Conservation (phyloP, 1,140 invertebrate species). For the Ceratina japonica region DNA sequence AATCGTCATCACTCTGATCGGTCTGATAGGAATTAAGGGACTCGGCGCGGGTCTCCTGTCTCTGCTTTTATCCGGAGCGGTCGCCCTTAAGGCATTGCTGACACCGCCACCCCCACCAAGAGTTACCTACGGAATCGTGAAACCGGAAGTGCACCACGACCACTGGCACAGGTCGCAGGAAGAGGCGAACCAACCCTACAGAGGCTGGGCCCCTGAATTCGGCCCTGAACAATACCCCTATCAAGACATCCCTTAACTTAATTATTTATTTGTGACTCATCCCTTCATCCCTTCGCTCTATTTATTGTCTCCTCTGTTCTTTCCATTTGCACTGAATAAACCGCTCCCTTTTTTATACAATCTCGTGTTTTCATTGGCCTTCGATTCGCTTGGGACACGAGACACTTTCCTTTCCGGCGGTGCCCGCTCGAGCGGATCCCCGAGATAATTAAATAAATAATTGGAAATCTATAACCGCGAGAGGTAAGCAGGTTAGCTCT, state of each 20-base stretch:
- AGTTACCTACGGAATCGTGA: slow-evolving; percentile 78
- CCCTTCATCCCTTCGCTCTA: slow-evolving; percentile 63
- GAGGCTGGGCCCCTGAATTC: slow-evolving; percentile 72
- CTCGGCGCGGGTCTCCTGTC: slow-evolving; percentile 83
- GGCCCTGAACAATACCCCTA: slow-evolving; percentile 72
- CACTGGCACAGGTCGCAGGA: slow-evolving; percentile 80
- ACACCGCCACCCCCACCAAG: slow-evolving; percentile 73
- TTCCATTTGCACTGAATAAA: slow-evolving; percentile 13
- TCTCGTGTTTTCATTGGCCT: neutral
- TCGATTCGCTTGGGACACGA: neutral
- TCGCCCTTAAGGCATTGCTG: slow-evolving; percentile 79
- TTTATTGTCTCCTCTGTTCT: slow-evolving; percentile 47
- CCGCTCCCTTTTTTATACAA: slow-evolving; percentile 1
- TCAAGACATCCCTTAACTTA: slow-evolving; percentile 68
- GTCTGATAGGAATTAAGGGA: slow-evolving; percentile 83
- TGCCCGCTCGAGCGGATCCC: neutral
- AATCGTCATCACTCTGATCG: slow-evolving; percentile 82
- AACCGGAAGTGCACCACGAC: slow-evolving; percentile 76
- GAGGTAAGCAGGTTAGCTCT: slow-evolving; percentile 56
- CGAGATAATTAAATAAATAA: slow-evolving; percentile 43
- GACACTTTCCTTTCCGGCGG: slow-evolving; percentile 5
- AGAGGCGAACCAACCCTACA: slow-evolving; percentile 73
- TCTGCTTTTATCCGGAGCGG: slow-evolving; percentile 81
- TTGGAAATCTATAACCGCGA: slow-evolving; percentile 26
- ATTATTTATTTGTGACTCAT: neutral